Percentiles rank a stretch among this genome's conserved stretches.
Conservation (phyloP, 2,797 vertebrate genomes). For the Graptemys geographica region DNA sequence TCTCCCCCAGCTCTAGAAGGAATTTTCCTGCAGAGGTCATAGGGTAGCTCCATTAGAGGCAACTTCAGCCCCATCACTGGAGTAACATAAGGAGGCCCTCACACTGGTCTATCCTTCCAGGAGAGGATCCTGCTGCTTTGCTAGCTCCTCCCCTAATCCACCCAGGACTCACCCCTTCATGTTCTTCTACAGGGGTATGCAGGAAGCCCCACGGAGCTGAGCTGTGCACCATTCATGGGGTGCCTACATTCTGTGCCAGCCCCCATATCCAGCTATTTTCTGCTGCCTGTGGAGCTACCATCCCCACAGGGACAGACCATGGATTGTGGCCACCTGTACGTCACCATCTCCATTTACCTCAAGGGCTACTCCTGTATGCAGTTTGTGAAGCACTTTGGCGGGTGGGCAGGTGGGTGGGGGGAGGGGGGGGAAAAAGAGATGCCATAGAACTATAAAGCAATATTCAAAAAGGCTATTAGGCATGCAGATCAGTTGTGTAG, state of each 20-base stretch:
- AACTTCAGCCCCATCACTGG: fast-evolving
- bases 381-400: not conserved
- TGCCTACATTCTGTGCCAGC: not conserved
- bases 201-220: not conserved
- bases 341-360: not conserved
- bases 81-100: not conserved
- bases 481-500: not conserved
- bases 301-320: not conserved
- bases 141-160: not conserved
- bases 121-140: not conserved
- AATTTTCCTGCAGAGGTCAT: not conserved
- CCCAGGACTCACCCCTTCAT: not conserved
- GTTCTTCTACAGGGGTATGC: not conserved
- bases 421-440: not conserved
- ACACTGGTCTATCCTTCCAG: not conserved
- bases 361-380: not conserved
- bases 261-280: not conserved
- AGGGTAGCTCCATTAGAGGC: not conserved
- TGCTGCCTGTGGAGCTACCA: not conserved
- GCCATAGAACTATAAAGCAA: not conserved
- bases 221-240: not conserved
- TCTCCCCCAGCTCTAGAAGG: not conserved
- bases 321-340: conserved; percentile 4
- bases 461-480: not conserved
- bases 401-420: not conserved